Base-by-base conservation (phyloP, 1,140 invertebrate genomes). In the Drosophila albomicans region DNA sequence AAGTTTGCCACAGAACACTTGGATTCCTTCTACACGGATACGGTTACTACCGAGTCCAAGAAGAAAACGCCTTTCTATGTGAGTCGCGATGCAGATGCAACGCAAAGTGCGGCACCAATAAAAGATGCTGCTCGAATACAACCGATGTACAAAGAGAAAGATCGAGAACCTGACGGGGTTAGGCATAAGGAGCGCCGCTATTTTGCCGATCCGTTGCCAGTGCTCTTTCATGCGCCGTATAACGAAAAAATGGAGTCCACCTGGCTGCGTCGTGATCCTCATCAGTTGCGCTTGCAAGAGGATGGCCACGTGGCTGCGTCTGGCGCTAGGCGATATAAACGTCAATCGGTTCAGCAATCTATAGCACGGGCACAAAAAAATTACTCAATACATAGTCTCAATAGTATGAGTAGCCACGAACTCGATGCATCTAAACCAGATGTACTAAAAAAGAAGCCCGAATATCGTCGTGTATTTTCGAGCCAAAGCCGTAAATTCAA, bases 211-310 rank as follows among this genome's bases (percentile, higher is more conserved):
- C 32, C 43, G 1, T 1, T 70, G 1, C 61, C 78, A 0, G 57
- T 80, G 1, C 8, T 75, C 0, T 45, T 58, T 2, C 71, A 81
- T 6, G 61, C 51, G 5, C 78, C 78, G 6, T 79, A 35, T 13
- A 46, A 75, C 35, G 2, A 11, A 0, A 3, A 7, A 0, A 3
- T n/a, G 0, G 75, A 79, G 10, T 41, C 38, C 28, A 79, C 71
- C 3, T 67, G 66, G 78, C 4, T 62, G 4, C 59, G 64, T 7
- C 64, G 70, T n/a, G 48, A 62, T 66, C 56, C 78, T 0, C 10
- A 38, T 6, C 71, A 70, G 25, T n/a, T 25, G 3, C 41, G 35
- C 35, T 0, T 38, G 35, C 35, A 38, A 10, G 35, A 38, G 35
- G 35, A 38, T 10, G 35, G 35, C 1, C 6, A 38, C 3, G 7